phyloP scores from a whole-genome alignment of 2,113 vertebrate genomes.

The Pica pica region DNA sequence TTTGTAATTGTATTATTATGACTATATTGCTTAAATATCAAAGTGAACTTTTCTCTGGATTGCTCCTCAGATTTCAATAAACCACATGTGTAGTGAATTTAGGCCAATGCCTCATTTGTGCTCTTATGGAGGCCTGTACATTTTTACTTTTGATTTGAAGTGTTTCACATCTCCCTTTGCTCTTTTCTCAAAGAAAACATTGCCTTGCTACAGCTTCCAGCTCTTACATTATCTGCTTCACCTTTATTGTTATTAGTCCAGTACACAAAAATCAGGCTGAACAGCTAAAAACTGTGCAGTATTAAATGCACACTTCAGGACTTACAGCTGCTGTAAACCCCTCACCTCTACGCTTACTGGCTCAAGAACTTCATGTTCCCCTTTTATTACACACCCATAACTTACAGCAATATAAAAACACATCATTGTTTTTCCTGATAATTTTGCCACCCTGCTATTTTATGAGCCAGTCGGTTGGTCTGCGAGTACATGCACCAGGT shows the following conservation, averaged over 20 bases:
- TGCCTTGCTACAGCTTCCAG: not conserved
- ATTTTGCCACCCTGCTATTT: slow-evolving; percentile 35
- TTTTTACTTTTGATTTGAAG: not conserved
- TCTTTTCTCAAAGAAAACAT: not conserved
- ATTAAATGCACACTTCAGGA: slow-evolving; percentile 4
- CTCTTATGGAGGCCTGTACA: not conserved
- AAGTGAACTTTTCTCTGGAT: not conserved
- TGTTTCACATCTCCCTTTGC: not conserved
- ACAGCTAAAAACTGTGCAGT: not conserved
- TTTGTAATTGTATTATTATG: not conserved
- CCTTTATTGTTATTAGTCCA: not conserved
- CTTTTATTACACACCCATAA: slow-evolving; percentile 19
- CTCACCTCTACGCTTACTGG: not conserved
- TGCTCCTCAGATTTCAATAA: not conserved
- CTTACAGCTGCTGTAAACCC: not conserved
- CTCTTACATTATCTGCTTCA: not conserved
- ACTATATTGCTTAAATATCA: not conserved
- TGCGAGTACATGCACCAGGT: not conserved
- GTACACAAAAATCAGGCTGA: not conserved
- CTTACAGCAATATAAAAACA: slow-evolving; percentile 24
- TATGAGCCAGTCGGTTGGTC: not conserved
- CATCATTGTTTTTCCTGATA: slow-evolving; percentile 24
- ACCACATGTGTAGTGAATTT: not conserved
- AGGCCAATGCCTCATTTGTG: not conserved
- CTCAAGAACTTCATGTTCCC: not conserved